Evolutionary conservation across 2,888 invertebrate species (phyloP).

Genomic region (Trissolcus japonicus): DNA sequence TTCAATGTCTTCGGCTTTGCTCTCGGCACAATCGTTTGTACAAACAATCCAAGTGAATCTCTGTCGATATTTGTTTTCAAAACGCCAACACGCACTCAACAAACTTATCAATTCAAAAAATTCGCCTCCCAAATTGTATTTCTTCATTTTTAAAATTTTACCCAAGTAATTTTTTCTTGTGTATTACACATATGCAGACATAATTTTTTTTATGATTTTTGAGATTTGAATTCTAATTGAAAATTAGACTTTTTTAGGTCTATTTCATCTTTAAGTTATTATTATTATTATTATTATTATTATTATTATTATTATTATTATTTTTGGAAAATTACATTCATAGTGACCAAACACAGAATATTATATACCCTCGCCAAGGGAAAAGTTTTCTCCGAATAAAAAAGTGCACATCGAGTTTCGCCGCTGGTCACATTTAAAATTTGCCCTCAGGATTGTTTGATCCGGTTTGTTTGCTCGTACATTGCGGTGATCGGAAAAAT

Average conservation of each 20-base stretch:
- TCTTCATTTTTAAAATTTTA: not conserved
- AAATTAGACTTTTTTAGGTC: too few species aligned
- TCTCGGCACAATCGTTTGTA: constrained; percentile 42
- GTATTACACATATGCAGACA: too few species aligned
- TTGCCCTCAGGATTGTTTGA: constrained; percentile 58
- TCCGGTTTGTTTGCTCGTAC: constrained; percentile 56
- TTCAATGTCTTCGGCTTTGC: constrained; percentile 43
- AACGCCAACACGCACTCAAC: not conserved
- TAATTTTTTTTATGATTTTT: too few species aligned
- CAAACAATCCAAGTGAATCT: constrained; percentile 38
- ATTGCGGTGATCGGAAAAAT: constrained; percentile 44
- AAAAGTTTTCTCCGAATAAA: constrained; percentile 17
- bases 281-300: too few species aligned
- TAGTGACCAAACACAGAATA: not conserved
- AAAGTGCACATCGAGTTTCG: constrained; percentile 42
- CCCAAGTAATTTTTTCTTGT: not conserved
- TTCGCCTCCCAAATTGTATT: not conserved
- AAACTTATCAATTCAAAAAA: not conserved
- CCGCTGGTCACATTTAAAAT: constrained; percentile 57
- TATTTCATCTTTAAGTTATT: too few species aligned
- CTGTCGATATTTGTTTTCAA: constrained; percentile 30
- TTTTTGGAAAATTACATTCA: not conserved
- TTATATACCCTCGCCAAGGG: constrained; percentile 16
- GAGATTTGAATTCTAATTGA: too few species aligned
- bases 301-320: too few species aligned